A percentile compares a stretch with the other conserved stretches of the same genome.
Conservation (phyloP, 2,113 vertebrate species). For the Scomber japonicus region DNA sequence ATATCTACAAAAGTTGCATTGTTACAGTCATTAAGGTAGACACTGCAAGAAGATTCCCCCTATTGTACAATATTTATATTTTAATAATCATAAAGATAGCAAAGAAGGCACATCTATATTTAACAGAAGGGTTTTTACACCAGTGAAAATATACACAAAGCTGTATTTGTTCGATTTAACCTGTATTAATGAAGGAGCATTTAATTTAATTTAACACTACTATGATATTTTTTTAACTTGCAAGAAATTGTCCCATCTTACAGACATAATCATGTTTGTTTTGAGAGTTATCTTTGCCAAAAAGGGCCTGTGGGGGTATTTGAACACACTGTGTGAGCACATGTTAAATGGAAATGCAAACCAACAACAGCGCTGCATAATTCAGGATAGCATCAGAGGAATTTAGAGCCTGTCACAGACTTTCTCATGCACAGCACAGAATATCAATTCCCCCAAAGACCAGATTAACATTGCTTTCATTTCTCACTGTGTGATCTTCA, state of each 20-base stretch:
- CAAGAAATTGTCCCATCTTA: no score
- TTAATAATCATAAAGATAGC: no score
- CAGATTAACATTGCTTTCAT: not conserved
- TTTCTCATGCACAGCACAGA: not conserved
- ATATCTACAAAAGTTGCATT: not conserved
- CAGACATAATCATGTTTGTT: not conserved
- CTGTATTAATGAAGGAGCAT: no score
- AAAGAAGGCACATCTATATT: not conserved
- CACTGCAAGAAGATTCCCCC: no score
- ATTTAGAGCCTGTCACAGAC: conserved; percentile 41
- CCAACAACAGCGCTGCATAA: conserved; percentile 25
- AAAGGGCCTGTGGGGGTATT: not conserved
- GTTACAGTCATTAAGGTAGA: not conserved
- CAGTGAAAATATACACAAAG: no score
- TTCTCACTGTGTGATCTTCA: not conserved
- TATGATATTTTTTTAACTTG: no score
- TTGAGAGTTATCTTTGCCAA: not conserved
- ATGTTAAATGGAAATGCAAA: conserved; percentile 29
- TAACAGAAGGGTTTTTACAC: no score
- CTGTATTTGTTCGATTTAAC: no score
- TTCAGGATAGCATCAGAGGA: conserved; percentile 41
- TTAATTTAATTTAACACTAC: no score
- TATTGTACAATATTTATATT: no score
- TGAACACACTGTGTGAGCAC: not conserved
- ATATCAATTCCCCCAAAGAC: no score